phyloP scores from a whole-genome alignment of 2,888 invertebrate species.

The Anarsia innoxiella region DNA sequence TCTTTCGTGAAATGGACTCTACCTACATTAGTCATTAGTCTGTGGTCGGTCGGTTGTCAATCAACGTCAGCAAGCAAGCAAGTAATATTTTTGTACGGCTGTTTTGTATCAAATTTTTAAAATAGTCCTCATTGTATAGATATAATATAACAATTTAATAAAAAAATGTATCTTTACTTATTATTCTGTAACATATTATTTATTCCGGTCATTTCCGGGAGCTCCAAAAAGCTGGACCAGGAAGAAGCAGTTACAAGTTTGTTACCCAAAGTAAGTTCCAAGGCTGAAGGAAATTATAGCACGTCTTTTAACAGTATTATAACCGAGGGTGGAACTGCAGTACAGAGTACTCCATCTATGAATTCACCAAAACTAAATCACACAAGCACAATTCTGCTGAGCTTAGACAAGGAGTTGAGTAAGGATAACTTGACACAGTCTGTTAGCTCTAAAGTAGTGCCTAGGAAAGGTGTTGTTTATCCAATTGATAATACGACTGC shows the following conservation, averaged over 20 bases:
- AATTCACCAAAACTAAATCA: slow-evolving; percentile 35
- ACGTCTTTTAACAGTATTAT: too few species aligned
- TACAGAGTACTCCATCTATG: slow-evolving; percentile 28
- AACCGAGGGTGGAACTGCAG: slow-evolving; percentile 46
- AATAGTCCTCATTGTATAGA: too few species aligned
- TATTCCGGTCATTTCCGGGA: slow-evolving; percentile 8
- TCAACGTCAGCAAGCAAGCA: too few species aligned
- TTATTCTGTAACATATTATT: slow-evolving; percentile 3
- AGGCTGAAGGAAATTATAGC: slow-evolving; percentile 4
- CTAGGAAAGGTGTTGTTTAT: slow-evolving; percentile 39
- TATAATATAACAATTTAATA: too few species aligned
- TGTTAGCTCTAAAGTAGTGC: slow-evolving; percentile 18
- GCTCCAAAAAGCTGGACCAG: too few species aligned
- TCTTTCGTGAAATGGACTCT: too few species aligned
- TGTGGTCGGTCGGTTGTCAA: too few species aligned
- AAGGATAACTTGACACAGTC: slow-evolving; percentile 31
- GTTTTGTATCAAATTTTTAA: too few species aligned
- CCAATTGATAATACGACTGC: slow-evolving; percentile 14
- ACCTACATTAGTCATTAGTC: too few species aligned
- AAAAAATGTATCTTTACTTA: slow-evolving; percentile 13
- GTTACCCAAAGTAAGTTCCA: slow-evolving; percentile 10
- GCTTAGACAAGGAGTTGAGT: slow-evolving; percentile 34
- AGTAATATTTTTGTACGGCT: too few species aligned
- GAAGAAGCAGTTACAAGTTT: too few species aligned
- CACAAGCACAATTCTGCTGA: slow-evolving; percentile 20